A percentile compares a stretch with the other conserved stretches of the same genome.
Conservation (phyloP, 1,140 invertebrate species). For the Homalodisca vitripennis region DNA sequence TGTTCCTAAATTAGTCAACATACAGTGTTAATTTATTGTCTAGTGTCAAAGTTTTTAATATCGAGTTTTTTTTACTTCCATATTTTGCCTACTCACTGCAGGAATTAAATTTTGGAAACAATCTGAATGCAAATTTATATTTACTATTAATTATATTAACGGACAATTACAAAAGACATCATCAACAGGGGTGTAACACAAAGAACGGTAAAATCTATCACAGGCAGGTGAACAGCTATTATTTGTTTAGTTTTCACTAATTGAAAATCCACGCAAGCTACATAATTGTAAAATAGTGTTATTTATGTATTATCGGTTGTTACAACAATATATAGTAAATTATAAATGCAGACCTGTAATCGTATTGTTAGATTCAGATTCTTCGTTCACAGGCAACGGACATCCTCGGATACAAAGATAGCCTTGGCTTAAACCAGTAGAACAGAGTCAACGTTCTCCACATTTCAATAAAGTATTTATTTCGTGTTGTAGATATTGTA, state of each 20-base stretch:
- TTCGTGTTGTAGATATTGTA: neutral
- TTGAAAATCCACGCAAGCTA: neutral
- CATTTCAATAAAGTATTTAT: neutral
- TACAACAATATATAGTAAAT: neutral
- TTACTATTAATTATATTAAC: no score
- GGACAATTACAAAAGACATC: no score
- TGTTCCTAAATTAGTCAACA: no score
- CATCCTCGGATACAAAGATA: constrained; percentile 57
- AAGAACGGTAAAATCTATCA: neutral
- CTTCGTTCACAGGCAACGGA: constrained; percentile 58
- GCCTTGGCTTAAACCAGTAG: constrained; percentile 43
- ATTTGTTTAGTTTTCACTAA: neutral
- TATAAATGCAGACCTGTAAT: neutral
- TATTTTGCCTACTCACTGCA: no score
- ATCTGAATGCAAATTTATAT: no score
- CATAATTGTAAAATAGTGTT: neutral
- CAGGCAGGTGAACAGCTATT: neutral
- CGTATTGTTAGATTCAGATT: constrained; percentile 51
- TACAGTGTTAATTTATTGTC: no score
- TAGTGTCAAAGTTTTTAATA: no score
- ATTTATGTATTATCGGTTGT: neutral
- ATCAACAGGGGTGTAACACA: no score
- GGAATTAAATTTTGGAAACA: no score
- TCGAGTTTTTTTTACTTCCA: no score
- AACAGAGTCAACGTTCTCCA: neutral